Conservation (phyloP, 2,113 vertebrate genomes). For the Uria lomvia region DNA sequence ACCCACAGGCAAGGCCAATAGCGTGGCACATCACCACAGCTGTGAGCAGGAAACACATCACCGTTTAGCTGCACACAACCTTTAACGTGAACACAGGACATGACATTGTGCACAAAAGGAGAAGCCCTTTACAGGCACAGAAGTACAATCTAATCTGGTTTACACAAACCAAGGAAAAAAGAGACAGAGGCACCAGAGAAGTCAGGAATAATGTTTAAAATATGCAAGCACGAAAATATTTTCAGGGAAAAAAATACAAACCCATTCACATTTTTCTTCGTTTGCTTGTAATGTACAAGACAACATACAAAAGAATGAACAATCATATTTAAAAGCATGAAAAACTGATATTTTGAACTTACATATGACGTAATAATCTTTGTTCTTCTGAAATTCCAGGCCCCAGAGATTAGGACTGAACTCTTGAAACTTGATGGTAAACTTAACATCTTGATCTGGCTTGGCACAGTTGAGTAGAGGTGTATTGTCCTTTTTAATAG, state of each 20-base stretch:
- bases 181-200: neutral
- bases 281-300: neutral
- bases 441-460: slow-evolving; percentile 98
- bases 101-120: fast-evolving
- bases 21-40: neutral
- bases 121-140: neutral
- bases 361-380: slow-evolving; percentile 99
- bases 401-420: slow-evolving; percentile 99
- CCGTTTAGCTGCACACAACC: neutral
- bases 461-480: slow-evolving; percentile 97
- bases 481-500: slow-evolving; percentile 94
- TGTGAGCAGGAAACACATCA: neutral
- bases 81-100: neutral
- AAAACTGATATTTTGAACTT: slow-evolving; percentile 73
- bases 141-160: neutral
- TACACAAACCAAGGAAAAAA: neutral
- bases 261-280: slow-evolving; percentile 36
- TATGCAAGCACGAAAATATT: neutral
- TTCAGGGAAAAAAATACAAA: slow-evolving; percentile 55
- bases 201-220: neutral
- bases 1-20: neutral
- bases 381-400: slow-evolving; percentile 95
- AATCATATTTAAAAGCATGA: slow-evolving; percentile 6
- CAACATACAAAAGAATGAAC: neutral
- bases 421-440: slow-evolving; percentile 99